Conservation (phyloP, 2,113 vertebrate genomes). For the Eidolon helvum region DNA sequence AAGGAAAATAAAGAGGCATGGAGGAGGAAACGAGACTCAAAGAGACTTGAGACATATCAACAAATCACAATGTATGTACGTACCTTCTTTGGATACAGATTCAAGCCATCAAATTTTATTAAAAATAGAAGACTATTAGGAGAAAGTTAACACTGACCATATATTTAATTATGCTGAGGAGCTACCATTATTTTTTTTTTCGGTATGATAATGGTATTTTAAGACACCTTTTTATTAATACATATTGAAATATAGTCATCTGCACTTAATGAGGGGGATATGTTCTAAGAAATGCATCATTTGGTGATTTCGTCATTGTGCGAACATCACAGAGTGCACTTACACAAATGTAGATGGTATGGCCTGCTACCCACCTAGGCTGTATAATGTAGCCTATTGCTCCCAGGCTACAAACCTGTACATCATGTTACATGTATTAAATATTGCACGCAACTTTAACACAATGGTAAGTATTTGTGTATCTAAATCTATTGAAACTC, state of each 20-base stretch:
- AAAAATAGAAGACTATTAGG: background rate
- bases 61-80: background rate
- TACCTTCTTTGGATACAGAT: background rate
- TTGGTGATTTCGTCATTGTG: background rate
- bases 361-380: too few relatives aligned
- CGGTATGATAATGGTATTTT: background rate
- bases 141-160: background rate
- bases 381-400: background rate
- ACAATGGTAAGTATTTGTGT: background rate
- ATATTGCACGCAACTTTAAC: background rate
- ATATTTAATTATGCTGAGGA: constrained; percentile 35
- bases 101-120: constrained; percentile 3
- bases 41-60: background rate
- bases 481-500: background rate
- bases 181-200: background rate
- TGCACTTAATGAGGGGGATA: background rate
- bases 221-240: constrained; percentile 20
- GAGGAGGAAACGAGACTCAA: background rate
- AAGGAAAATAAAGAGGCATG: background rate
- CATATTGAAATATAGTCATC: background rate
- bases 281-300: background rate
- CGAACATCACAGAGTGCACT: background rate
- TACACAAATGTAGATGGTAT: too few relatives aligned
- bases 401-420: background rate
- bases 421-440: background rate